A percentile compares a stretch with the other conserved stretches of the same genome.
These are phyloP conservation scores for Tachina fera DNA, from an alignment of 2,888 invertebrate genomes.

Conservation along the genomic window DNA sequence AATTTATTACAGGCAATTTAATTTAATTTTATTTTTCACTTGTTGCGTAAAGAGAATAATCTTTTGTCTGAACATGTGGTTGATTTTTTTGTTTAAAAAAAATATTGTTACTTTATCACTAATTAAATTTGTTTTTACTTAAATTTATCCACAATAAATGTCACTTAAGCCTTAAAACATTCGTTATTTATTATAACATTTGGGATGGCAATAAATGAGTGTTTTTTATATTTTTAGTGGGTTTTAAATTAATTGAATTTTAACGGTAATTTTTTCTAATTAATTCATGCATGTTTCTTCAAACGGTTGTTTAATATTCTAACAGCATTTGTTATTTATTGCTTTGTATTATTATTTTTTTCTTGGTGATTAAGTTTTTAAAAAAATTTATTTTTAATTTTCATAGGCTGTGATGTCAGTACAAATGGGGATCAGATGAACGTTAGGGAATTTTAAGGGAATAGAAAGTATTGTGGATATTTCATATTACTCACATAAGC, in stretches of 20 bases:
- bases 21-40: no score
- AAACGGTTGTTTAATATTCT: neutral
- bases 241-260: constrained; percentile 22
- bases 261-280: constrained; percentile 16
- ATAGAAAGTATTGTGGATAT: no score
- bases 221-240: neutral
- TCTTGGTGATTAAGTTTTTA: neutral
- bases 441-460: no score
- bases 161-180: constrained; percentile 1
- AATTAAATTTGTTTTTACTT: constrained; percentile 6
- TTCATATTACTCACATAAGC: no score
- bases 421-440: neutral
- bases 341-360: neutral
- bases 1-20: no score
- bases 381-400: neutral
- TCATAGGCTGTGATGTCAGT: constrained; percentile 15
- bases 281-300: constrained; percentile 22
- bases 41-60: no score
- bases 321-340: neutral
- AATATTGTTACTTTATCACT: neutral
- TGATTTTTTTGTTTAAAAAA: no score
- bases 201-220: neutral
- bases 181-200: neutral
- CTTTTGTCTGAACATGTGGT: no score
- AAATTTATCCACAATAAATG: constrained; percentile 9